These are phyloP conservation scores for Sarcophaga peregrina DNA, from an alignment of 1,140 invertebrate species.

Conservation along the genomic window DNA sequence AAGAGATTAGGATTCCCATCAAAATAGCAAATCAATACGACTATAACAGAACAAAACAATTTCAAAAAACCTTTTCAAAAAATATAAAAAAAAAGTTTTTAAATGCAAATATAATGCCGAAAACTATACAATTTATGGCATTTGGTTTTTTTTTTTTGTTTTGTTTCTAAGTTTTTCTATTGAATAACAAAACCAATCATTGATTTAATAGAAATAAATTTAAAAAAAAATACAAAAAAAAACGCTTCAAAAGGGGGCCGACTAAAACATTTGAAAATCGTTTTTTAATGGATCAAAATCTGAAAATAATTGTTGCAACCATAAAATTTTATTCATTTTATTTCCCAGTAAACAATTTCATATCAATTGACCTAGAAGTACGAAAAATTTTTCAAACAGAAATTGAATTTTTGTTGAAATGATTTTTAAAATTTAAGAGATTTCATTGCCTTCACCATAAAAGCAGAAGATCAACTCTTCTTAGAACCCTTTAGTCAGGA, in stretches of 20 bases:
- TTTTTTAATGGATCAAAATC: not conserved
- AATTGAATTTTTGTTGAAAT: too few relatives aligned
- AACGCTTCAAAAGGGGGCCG: too few relatives aligned
- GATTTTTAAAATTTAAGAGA: too few relatives aligned
- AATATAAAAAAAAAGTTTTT: not conserved
- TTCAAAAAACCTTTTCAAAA: not conserved
- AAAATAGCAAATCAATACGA: too few relatives aligned
- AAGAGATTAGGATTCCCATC: too few relatives aligned
- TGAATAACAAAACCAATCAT: not conserved
- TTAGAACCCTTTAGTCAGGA: too few relatives aligned
- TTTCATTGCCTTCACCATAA: too few relatives aligned
- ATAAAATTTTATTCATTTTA: not conserved
- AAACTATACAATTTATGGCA: not conserved
- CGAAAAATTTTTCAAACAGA: too few relatives aligned
- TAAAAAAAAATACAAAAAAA: not conserved
- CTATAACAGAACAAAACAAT: not conserved
- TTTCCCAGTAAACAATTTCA: not conserved
- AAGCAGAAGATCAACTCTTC: too few relatives aligned
- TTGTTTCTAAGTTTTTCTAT: not conserved
- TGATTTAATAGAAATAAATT: too few relatives aligned
- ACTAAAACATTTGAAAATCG: not conserved
- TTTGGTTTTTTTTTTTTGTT: not conserved
- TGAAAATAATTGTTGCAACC: not conserved
- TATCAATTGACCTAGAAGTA: too few relatives aligned
- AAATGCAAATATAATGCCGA: not conserved